Percentiles rank a stretch among this genome's conserved stretches.
Conservation (phyloP, 2,888 invertebrate genomes). For the Dryobota labecula region DNA sequence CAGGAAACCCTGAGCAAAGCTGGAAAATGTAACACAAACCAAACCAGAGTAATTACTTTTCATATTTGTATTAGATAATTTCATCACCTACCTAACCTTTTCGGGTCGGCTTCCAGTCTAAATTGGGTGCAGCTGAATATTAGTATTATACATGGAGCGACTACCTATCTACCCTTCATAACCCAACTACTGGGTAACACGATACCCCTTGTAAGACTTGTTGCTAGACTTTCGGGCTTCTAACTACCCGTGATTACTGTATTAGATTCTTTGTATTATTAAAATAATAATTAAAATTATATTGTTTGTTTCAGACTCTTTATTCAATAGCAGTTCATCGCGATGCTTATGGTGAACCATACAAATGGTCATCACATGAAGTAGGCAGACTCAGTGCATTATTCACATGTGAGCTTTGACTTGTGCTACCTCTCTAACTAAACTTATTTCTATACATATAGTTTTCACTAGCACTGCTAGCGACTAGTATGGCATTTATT, state of each 20-base stretch:
- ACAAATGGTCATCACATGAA: conserved; percentile 86
- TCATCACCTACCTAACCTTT: not conserved
- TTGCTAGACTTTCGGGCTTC: not conserved
- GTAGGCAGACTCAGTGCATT: conserved; percentile 76
- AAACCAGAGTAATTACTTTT: conserved; percentile 74
- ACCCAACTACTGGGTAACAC: not conserved
- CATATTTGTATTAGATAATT: not conserved
- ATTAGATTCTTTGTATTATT: not conserved
- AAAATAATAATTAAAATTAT: not conserved
- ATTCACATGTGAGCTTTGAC: conserved; percentile 76
- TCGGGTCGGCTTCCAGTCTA: not conserved
- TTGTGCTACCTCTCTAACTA: not conserved
- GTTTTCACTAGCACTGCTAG: not conserved
- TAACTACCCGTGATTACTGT: not conserved
- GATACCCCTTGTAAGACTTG: not conserved
- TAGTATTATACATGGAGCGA: not conserved
- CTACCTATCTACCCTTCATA: too few species aligned
- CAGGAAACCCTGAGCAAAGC: conserved; percentile 78
- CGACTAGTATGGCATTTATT: not conserved
- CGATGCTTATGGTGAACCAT: conserved; percentile 83
- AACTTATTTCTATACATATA: conserved; percentile 10
- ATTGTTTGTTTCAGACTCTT: conserved; percentile 76
- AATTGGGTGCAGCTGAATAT: not conserved
- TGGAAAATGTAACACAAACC: conserved; percentile 76
- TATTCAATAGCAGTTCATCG: conserved; percentile 81